Base-by-base conservation (phyloP, 2,797 vertebrate species). In the Lutjanus campechanus region DNA sequence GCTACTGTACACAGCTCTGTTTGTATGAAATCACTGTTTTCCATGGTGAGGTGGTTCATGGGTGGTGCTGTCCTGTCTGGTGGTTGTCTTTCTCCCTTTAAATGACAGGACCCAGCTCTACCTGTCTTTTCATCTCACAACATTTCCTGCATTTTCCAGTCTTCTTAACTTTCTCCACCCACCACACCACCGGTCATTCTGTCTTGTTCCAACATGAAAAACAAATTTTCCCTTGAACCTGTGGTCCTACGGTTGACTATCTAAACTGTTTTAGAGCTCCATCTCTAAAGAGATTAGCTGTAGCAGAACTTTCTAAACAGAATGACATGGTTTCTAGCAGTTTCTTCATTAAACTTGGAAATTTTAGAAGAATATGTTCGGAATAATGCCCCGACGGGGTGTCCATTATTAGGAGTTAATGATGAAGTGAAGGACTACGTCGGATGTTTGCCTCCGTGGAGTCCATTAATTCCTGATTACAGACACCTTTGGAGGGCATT, bases 21-120 rank as follows among this genome's bases (percentile, higher is more conserved):
- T 50, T 77, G 20, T 50, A 73, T 85, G 65, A 84, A 81, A 76
- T 84, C 66, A 76, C 80, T 12, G 22, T 83, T 77, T 89, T 73
- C 76, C 54, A 67, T 47, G 43, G 66, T 2, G 70, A 77, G 16
- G 41, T 16, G 47, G 65, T 73, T 81, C 70, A 41, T 59, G 40
- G 66, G 74, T 81, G 77, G 60, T 60, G 65, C 58, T 72, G 73
- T 74, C 71, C 72, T 69, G 72, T 55, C 51, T 81, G 13, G 36
- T 8, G 63, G 50, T 49, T 65, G 71, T 76, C 51, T 40, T 68
- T 66, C 66, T 53, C 53, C 20, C 17, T 77, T 59, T 13, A 29
- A 51, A 22, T 71, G 41, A 56, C 22, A 69, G 11, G 29, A 73
- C 16, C 19, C 36, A 70, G 47, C 0, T 36, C 25, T 61, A 8